Evolutionary conservation across 2,797 vertebrate species (phyloP), one percentile per base, ranked within the genome.

Genomic region (Emys orbicularis): DNA sequence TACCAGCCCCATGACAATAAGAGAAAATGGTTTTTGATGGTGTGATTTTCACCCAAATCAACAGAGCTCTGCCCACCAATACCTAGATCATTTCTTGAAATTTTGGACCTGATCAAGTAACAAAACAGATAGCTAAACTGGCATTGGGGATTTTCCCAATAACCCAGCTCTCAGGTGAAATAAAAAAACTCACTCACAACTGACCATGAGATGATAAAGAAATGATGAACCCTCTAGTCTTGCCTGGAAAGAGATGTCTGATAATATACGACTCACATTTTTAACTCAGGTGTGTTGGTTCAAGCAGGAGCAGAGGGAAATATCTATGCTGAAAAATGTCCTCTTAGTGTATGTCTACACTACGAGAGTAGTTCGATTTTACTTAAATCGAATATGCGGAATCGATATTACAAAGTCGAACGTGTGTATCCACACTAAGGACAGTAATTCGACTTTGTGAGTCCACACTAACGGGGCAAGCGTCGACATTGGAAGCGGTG

Each of bases 161-260:
- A 11, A 61, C 23, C 29, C 84, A 21, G 2, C 31, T 83, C 19
- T 5, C 31, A 57, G 12, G 4, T n/a, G 41, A 74, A 74, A 4
- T 19, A 74, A 61, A 13, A 1, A 1, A 1, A n/a, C 4, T 72
- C 16, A 68, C 8, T 9, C n/a, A 68, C 65, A 68, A 68, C 16
- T 68, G 65, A 72, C 34, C 37, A 84, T 4, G 31, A 15, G 5
- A 54, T 25, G 9, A 41, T 61, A 86, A 79, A 88, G 0, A 0
- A 82, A 89, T 86, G 29, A 57, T 84, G 80, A 57, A 34, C n/a
- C 59, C 57, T 86, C 56, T 80, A 83, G 37, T 8, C 34, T 81
- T 23, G 4, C 3, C 0, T 0, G 56, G 61, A 83, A 79, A 41
- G 1, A 8, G 61, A n/a, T 3, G 31, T 34, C 50, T 50, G 82